Evolutionary conservation across 1,140 invertebrate species (phyloP).

Genomic region (Trachelipus rathkii): DNA sequence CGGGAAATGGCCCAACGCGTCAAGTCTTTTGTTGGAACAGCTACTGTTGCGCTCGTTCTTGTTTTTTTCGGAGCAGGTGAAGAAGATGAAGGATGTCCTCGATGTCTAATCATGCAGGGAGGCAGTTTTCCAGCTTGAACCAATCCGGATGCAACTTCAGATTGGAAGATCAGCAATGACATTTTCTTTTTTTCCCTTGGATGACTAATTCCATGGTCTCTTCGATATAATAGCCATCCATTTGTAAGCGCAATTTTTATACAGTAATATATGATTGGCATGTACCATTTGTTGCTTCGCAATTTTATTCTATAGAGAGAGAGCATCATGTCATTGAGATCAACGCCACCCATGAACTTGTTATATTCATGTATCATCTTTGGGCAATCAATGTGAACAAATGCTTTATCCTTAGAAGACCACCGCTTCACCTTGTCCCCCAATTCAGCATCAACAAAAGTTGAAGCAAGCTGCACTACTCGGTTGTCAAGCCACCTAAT

Average conservation of each 20-base stretch:
- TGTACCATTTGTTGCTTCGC: slow-evolving; percentile 18
- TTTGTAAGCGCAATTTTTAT: no score
- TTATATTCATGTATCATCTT: no score
- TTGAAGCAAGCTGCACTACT: no score
- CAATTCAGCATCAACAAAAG: no score
- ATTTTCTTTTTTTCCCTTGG: not conserved
- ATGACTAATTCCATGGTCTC: not conserved
- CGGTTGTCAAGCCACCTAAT: no score
- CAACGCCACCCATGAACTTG: no score
- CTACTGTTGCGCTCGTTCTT: not conserved
- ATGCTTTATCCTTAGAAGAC: no score
- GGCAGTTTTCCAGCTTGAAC: not conserved
- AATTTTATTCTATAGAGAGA: not conserved
- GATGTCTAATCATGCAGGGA: not conserved
- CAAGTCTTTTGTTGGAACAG: no score
- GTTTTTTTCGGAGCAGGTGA: not conserved
- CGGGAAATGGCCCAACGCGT: not conserved
- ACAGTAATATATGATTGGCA: not conserved
- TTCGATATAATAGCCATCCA: slow-evolving; percentile 1
- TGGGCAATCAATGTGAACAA: no score
- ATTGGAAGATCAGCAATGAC: not conserved
- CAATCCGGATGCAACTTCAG: no score
- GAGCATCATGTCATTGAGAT: no score
- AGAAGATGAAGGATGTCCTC: not conserved
- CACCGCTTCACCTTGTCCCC: no score